phyloP scores from a whole-genome alignment of 2,113 vertebrate species.

The Typhlomys cinereus region DNA sequence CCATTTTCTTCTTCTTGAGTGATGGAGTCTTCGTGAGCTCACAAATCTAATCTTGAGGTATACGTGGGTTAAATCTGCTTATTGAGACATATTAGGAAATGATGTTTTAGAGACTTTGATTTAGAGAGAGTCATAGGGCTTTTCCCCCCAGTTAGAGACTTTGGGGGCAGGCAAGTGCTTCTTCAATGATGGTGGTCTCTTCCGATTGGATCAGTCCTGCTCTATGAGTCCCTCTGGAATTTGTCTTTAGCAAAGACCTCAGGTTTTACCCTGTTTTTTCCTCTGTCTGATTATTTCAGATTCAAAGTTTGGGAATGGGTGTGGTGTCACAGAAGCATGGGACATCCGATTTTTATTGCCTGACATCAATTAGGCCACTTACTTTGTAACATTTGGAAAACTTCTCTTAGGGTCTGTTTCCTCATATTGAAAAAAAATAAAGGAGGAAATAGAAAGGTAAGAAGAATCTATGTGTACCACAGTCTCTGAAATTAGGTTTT shows the following conservation, averaged over 20 bases:
- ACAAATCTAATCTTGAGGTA: constrained; percentile 81
- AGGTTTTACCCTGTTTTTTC: not conserved
- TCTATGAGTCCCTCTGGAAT: constrained; percentile 16
- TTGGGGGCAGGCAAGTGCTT: constrained; percentile 67
- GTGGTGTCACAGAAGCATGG: not conserved
- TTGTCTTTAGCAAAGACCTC: not conserved
- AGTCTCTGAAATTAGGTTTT: not conserved
- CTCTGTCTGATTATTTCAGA: not conserved
- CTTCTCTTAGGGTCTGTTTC: constrained; percentile 5
- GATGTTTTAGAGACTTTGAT: constrained; percentile 80
- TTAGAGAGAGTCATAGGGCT: constrained; percentile 75
- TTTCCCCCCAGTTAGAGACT: constrained; percentile 48
- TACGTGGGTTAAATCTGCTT: constrained; percentile 80
- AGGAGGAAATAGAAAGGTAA: not conserved
- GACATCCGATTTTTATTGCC: not conserved
- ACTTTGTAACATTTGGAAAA: constrained; percentile 15
- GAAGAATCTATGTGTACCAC: not conserved
- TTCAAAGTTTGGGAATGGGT: not conserved
- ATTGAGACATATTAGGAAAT: constrained; percentile 86
- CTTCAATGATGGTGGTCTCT: not conserved
- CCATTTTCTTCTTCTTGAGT: constrained; percentile 80
- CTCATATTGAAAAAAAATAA: not conserved
- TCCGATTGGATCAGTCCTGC: not conserved
- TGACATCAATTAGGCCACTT: constrained; percentile 20
- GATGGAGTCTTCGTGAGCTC: constrained; percentile 79